A percentile compares a stretch with the other conserved stretches of the same genome.
phyloP scores from a whole-genome alignment of 2,113 vertebrate species.

The Gnathonemus echidnorhynchus region DNA sequence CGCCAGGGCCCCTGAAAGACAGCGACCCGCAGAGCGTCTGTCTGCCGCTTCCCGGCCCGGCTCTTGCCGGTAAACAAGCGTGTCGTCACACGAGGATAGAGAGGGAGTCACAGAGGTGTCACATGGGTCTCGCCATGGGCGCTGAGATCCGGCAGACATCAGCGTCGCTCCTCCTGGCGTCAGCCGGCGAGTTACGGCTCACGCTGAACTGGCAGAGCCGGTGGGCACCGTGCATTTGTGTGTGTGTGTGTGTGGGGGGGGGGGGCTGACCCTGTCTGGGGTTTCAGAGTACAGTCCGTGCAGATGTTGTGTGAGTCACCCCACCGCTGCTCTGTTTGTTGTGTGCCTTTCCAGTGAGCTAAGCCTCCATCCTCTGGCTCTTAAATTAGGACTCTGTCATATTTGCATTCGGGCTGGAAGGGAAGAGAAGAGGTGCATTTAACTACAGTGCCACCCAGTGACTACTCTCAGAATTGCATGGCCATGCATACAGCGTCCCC shows the following conservation, averaged over 20 bases:
- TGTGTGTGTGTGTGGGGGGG: not conserved
- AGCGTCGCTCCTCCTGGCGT: not conserved
- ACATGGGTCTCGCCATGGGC: not conserved
- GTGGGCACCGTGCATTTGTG: not conserved
- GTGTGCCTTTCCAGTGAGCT: conserved; percentile 21
- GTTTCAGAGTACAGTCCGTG: not conserved
- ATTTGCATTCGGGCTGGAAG: not conserved
- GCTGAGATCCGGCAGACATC: not conserved
- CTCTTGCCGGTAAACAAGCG: not conserved
- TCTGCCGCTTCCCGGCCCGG: not conserved
- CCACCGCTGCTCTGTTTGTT: not conserved
- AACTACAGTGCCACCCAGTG: conserved; percentile 17
- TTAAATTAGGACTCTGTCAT: conserved; percentile 17
- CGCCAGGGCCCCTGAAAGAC: not conserved
- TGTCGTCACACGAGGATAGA: not conserved
- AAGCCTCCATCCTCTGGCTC: conserved; percentile 17
- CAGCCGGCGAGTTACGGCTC: not conserved
- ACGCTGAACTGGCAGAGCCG: not conserved
- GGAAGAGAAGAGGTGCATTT: conserved; percentile 9
- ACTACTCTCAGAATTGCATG: not conserved
- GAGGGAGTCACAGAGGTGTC: not conserved
- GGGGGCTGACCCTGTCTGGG: not conserved
- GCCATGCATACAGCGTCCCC: not conserved
- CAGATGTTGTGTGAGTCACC: conserved; percentile 26
- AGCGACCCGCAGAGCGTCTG: not conserved